phyloP scores from a whole-genome alignment of 2,797 vertebrate genomes.

The Chelonia mydas region DNA sequence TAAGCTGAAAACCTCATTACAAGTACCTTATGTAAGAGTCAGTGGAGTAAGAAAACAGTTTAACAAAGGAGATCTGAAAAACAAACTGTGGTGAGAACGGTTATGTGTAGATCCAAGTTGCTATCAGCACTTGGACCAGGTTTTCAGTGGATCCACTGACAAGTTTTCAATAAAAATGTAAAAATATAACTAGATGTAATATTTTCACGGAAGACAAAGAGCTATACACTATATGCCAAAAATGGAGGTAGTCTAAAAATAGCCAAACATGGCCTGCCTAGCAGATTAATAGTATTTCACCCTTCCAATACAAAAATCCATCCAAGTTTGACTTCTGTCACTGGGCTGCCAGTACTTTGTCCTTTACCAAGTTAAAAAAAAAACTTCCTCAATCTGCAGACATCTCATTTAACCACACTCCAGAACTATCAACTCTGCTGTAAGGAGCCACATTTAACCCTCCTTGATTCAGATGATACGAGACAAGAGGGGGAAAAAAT shows the following conservation, averaged over 20 bases:
- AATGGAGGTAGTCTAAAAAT: not conserved
- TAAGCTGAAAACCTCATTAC: not conserved
- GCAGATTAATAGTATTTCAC: not conserved
- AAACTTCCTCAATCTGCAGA: not conserved
- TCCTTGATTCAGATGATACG: not conserved
- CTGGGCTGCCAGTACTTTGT: not conserved
- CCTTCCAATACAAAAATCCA: constrained; percentile 57
- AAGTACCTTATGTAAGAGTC: not conserved
- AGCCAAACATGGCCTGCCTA: not conserved
- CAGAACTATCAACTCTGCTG: not conserved
- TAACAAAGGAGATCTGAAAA: not conserved
- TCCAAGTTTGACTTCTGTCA: constrained; percentile 38
- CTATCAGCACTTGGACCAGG: not conserved
- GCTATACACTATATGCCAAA: not conserved
- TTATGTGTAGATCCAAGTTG: not conserved
- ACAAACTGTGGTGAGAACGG: not conserved
- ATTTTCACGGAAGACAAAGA: not conserved
- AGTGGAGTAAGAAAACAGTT: not conserved
- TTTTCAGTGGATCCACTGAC: not conserved
- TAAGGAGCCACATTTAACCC: not conserved
- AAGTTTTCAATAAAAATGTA: not conserved
- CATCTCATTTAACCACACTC: not conserved
- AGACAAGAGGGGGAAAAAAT: not conserved
- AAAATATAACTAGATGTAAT: not conserved
- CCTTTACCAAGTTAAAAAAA: not conserved